Percentiles rank a stretch among this genome's conserved stretches.
phyloP scores from a whole-genome alignment of 2,113 vertebrate genomes.

The Genyomyrus donnyi region DNA sequence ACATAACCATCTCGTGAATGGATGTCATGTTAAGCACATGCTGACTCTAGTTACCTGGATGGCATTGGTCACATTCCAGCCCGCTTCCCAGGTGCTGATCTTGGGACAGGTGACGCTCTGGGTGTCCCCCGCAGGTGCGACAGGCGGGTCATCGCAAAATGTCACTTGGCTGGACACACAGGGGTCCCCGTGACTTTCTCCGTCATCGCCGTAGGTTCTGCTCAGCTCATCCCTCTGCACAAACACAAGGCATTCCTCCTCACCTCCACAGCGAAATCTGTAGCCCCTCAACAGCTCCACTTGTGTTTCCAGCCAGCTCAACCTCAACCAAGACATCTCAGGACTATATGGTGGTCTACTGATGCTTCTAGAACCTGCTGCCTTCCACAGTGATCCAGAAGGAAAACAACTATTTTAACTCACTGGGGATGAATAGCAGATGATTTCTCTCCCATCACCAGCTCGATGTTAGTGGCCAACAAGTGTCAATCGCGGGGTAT shows the following conservation, averaged over 20 bases:
- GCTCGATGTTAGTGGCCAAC: slow-evolving; percentile 13
- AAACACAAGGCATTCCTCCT: slow-evolving; percentile 64
- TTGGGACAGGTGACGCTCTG: slow-evolving; percentile 27
- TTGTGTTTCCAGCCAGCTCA: slow-evolving; percentile 21
- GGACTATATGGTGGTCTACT: neutral
- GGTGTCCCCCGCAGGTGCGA: slow-evolving; percentile 24
- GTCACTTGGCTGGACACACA: slow-evolving; percentile 15
- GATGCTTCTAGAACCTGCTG: neutral
- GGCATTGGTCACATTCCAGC: slow-evolving; percentile 69
- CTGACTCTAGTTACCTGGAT: slow-evolving; percentile 55
- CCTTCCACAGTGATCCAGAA: neutral
- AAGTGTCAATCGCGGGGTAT: slow-evolving; percentile 29
- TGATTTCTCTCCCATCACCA: slow-evolving; percentile 13
- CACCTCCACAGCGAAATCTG: slow-evolving; percentile 28
- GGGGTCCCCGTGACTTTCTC: slow-evolving; percentile 21
- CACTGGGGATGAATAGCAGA: neutral
- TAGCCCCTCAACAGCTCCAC: slow-evolving; percentile 37
- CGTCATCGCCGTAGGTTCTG: slow-evolving; percentile 36
- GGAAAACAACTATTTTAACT: slow-evolving; percentile 10
- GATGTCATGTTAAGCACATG: neutral
- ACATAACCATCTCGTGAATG: neutral
- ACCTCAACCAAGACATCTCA: slow-evolving; percentile 35
- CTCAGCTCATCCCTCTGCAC: slow-evolving; percentile 59
- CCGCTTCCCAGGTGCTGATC: slow-evolving; percentile 69
- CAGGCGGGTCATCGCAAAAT: slow-evolving; percentile 28